Base-by-base conservation (phyloP, 1,140 invertebrate species). In the Tribolium madens region DNA sequence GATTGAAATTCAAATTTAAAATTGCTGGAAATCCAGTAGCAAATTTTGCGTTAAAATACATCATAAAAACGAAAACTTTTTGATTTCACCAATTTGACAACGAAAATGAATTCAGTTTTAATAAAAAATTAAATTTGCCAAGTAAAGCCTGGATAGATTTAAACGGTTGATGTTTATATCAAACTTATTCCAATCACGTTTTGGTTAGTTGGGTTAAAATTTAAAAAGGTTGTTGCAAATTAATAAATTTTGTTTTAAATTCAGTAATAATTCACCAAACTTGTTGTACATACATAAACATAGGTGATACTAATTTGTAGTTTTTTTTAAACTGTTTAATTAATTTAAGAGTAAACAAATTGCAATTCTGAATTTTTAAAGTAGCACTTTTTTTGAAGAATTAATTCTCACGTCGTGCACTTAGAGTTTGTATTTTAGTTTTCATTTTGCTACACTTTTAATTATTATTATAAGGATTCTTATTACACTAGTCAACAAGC, bases 181-280 rank as follows among this genome's bases (percentile, higher is more conserved):
- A 9, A 57, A 57, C 21, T 21, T 57, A 57, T 57, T 57, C 52
- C 10, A 57, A 17, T 57, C 52, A 57, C 52, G 52, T 57, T 57
- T 21, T 21, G 52, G 52, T 18, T 57, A 57, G 6, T 57, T 7
- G 52, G 52, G 21, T 57, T 57, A 57, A 17, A 57, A 21, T 42
- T 0, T 42, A 42, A 26, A 57, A 57, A 57, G 7, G 52, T 21
- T 7, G 9, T 12, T 26, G 17, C 1, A 57, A 57, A 57, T 57
- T 57, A 57, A 42, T 42, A 42, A 42, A 42, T 42, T 42, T 42
- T 2, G 36, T 42, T 10, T 10, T 42, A 42, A 42, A 42, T 42
- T 4, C 1, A n/a, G 9, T 9, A 42, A 42, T 42, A 42, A 42
- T 2, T 1, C 7, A 9, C 3, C 6, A 36, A 7, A 31, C 6